Evolutionary conservation across 2,797 vertebrate genomes (phyloP).

Genomic region (Micropoecilia bifurca): DNA sequence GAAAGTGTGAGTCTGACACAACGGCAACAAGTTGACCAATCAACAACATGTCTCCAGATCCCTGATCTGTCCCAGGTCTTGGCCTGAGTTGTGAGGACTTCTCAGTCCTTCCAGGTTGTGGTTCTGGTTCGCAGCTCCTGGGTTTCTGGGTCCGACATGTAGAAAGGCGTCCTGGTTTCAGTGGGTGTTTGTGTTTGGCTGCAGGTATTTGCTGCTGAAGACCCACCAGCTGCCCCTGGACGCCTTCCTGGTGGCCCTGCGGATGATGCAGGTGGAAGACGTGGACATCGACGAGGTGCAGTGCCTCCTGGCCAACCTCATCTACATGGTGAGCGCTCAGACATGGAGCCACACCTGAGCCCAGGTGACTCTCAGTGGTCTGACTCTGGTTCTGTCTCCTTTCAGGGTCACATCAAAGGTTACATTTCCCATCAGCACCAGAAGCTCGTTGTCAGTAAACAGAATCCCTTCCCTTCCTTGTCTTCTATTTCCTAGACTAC

Average conservation of each 20-base stretch:
- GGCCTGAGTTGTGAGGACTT: background rate
- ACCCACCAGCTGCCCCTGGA: constrained; percentile 96
- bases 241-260: constrained; percentile 91
- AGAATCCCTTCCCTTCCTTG: constrained; percentile 94
- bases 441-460: constrained; percentile 98
- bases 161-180: background rate
- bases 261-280: constrained; percentile 93
- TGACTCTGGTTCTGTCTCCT: constrained; percentile 28
- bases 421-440: constrained; percentile 99
- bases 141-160: no score
- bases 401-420: constrained; percentile 96
- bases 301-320: constrained; percentile 96
- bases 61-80: no score
- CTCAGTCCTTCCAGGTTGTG: background rate
- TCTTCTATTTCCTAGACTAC: constrained; percentile 85
- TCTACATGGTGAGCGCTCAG: constrained; percentile 88
- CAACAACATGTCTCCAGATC: background rate
- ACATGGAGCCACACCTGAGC: background rate
- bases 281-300: constrained; percentile 97
- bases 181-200: background rate
- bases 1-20: constrained; percentile 89
- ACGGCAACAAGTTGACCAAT: background rate
- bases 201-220: constrained; percentile 90
- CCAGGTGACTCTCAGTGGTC: background rate
- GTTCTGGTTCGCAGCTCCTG: background rate